Base-by-base conservation (phyloP, 2,888 invertebrate species). In the Antheraea yamamai region DNA sequence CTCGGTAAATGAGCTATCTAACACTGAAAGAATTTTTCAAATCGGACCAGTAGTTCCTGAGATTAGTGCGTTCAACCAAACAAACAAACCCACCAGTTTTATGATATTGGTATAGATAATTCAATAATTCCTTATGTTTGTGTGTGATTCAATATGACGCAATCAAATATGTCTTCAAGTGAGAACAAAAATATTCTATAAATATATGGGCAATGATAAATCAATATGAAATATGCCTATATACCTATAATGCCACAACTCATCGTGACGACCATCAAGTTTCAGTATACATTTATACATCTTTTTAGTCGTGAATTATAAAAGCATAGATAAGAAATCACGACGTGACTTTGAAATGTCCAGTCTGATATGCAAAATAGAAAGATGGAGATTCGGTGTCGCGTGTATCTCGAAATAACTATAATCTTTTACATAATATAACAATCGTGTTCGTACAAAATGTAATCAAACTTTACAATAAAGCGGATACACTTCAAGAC, bases 301-400 rank as follows among this genome's bases (percentile, higher is more conserved):
- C 4, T 70, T 10, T 39, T 70, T n/a, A 10, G 12, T 70, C 39
- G n/a, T 39, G 70, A 39, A 70, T 39, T 70, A 70, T n/a, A 70
- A 70, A 39, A 0, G 20, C 39, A 39, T n/a, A 30, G 70, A 70
- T 70, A 70, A 70, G 70, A 39, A 70, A 39, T 70, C 39, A 39
- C 70, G 39, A 70, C n/a, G 20, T 39, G 70, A 70, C 70, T 70
- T 70, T 70, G 70, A 70, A 70, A 70, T 39, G 70, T 39, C 70
- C 70, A 70, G 70, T 70, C 20, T 39, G 70, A 70, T n/a, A 39
- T n/a, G 70, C 16, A 26, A 30, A 66, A 30, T 30, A 30, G 30
- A 16, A 66, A 66, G 64, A 66, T 26, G 16, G 16, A 26, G 64
- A 66, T 66, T 30, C 64, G 30, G 0, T 66, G 26, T 30, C 30